Conservation (phyloP, 1,140 invertebrate genomes). For the Chironomus striatipennis region DNA sequence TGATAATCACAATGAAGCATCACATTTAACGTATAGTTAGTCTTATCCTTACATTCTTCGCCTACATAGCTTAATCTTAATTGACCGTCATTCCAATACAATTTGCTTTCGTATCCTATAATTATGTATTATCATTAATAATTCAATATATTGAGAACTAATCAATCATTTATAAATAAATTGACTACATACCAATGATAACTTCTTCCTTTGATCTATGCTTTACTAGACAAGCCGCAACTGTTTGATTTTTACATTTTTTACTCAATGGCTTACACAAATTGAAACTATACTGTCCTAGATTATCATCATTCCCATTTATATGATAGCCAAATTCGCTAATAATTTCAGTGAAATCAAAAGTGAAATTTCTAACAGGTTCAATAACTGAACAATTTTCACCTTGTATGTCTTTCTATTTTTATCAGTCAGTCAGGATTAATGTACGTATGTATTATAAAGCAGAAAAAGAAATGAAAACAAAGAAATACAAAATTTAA, state of each 20-base stretch:
- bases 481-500: too few species aligned
- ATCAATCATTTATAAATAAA: constrained; percentile 11
- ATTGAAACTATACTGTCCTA: constrained; percentile 34
- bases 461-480: too few species aligned
- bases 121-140: background rate
- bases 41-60: constrained; percentile 32
- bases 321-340: constrained; percentile 34
- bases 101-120: constrained; percentile 33
- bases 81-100: constrained; percentile 32
- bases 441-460: too few species aligned
- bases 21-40: constrained; percentile 33
- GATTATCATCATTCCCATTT: constrained; percentile 26
- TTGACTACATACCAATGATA: constrained; percentile 32
- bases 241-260: constrained; percentile 32
- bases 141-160: background rate
- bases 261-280: constrained; percentile 33
- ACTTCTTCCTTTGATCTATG: constrained; percentile 30
- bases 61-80: constrained; percentile 32
- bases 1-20: constrained; percentile 35
- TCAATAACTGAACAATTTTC: constrained; percentile 30
- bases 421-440: background rate
- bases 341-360: constrained; percentile 33
- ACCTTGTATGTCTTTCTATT: background rate
- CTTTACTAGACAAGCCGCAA: constrained; percentile 34
- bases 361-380: constrained; percentile 34